These are phyloP conservation scores for Heterodera filipjevi DNA, from an alignment of 2,888 invertebrate genomes.

Conservation along the genomic window DNA sequence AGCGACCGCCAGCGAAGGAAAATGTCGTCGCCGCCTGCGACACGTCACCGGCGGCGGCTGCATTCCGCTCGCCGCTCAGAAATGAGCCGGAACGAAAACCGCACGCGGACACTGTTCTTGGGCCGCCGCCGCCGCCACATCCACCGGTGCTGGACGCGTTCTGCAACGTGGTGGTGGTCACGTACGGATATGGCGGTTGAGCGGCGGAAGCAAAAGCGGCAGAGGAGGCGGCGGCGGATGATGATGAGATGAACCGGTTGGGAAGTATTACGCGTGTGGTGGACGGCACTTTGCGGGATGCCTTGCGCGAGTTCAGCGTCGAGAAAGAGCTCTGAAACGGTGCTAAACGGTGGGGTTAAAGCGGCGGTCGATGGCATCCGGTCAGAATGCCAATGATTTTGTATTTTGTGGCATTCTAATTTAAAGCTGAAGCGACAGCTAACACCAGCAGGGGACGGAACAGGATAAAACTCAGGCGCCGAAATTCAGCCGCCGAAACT, in stretches of 20 bases:
- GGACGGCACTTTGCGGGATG: slow-evolving; percentile 52
- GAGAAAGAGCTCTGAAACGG: slow-evolving; percentile 58
- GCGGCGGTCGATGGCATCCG: neutral
- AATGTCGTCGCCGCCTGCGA: neutral
- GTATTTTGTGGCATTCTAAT: neutral
- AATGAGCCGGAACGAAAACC: slow-evolving; percentile 21
- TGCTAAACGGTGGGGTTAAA: slow-evolving; percentile 20
- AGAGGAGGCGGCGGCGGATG: neutral
- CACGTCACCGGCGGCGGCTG: neutral
- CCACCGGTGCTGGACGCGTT: slow-evolving; percentile 9
- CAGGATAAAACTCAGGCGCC: too few species aligned
- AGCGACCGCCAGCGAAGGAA: neutral
- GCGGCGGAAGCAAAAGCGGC: neutral
- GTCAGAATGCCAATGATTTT: too few species aligned
- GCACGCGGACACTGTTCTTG: neutral
- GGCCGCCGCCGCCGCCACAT: slow-evolving; percentile 20
- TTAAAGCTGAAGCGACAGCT: too few species aligned
- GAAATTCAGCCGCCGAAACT: too few species aligned
- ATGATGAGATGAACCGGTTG: neutral
- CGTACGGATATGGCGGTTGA: neutral
- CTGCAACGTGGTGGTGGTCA: neutral
- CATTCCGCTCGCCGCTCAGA: neutral
- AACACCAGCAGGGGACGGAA: too few species aligned
- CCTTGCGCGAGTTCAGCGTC: slow-evolving; percentile 55
- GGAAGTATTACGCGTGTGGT: slow-evolving; percentile 19